Base-by-base conservation (phyloP, 2,888 invertebrate species). In the Hemithea aestivaria region DNA sequence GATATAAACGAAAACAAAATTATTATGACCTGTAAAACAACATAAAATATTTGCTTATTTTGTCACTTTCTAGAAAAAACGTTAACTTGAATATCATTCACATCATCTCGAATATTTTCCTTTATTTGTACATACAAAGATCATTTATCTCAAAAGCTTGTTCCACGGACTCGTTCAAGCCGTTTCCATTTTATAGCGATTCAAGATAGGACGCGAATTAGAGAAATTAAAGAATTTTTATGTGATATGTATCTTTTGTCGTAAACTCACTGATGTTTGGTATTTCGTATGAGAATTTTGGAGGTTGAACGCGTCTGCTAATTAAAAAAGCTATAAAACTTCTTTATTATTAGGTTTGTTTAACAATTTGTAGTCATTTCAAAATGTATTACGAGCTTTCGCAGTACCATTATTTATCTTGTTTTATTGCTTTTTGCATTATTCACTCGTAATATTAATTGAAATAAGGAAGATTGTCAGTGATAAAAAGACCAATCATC, bases 121-220 rank as follows among this genome's bases (percentile, higher is more conserved):
- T 8, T 22, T 42, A 42, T 46, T 43, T 46, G 38, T 39, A 45
- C 43, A 34, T 39, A 39, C 40, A 29, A 35, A 33, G 36, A 44
- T 46, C 11, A 27, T 29, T n/a, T 27, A 45, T 48, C 40, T 36
- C 25, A 26, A 29, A 40, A 48, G 39, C 42, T 38, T 33, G 40
- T 43, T 45, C 39, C 27, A 25, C 24, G 26, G 31, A 24, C 33
- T 36, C 43, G 34, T 40, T 30, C 26, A 6, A 36, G 58, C 60
- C 56, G 61, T 56, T 56, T 57, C 56, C 56, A 58, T 58, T 59
- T 51, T 61, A 64, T 59, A 54, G 50, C 56, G 65, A 66, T 66
- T 48, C 53, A 59, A 69, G 47, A 50, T 48, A 49, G 57, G 33
- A 52, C 45, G 62, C 61, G 56, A 69, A 71, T 66, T 52, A 64